These are phyloP conservation scores for Varecia variegata DNA, from an alignment of 2,797 vertebrate genomes.

Conservation along the genomic window DNA sequence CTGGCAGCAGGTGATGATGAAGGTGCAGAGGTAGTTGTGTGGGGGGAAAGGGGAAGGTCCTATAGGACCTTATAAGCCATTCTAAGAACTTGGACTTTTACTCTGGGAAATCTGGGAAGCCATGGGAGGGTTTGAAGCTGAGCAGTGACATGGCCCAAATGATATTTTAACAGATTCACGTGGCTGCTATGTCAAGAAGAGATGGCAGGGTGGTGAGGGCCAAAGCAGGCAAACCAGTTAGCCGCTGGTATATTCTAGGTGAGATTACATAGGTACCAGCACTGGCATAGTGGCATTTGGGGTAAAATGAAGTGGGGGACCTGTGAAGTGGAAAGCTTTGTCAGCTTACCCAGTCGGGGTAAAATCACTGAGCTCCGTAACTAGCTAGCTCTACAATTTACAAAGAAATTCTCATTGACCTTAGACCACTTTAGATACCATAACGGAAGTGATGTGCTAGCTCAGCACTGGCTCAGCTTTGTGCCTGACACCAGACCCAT, in stretches of 20 bases:
- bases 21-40: not conserved
- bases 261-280: not conserved
- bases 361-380: not conserved
- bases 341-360: not conserved
- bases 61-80: not conserved
- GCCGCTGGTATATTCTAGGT: not conserved
- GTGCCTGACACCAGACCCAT: not conserved
- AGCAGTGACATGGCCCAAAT: not conserved
- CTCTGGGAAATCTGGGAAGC: not conserved
- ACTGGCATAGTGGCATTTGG: not conserved
- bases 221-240: not conserved
- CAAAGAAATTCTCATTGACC: not conserved
- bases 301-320: not conserved
- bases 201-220: not conserved
- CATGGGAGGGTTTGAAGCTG: not conserved
- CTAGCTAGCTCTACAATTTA: not conserved
- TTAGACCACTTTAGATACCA: not conserved
- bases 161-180: not conserved
- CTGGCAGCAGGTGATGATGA: not conserved
- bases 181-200: not conserved
- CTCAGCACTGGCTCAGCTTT: no score
- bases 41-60: rapidly evolving
- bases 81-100: not conserved
- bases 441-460: not conserved
- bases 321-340: not conserved